Conservation (phyloP, 1,140 invertebrate species). For the Gryon sp. region DNA sequence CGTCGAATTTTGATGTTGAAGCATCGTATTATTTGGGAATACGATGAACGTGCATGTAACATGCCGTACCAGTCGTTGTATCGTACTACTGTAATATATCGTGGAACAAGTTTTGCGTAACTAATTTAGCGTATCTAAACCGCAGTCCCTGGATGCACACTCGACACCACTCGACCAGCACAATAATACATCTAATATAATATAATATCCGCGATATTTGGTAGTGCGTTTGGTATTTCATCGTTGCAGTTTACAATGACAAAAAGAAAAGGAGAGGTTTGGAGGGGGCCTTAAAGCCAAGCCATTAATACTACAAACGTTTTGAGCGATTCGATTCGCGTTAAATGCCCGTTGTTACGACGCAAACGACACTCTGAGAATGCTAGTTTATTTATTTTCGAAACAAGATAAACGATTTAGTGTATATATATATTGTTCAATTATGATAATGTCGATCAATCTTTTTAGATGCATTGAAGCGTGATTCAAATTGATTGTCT, state of each 20-base stretch:
- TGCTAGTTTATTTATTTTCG: constrained; percentile 15
- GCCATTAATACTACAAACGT: constrained; percentile 51
- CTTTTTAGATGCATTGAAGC: too few species aligned
- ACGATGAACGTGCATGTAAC: constrained; percentile 17
- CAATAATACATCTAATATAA: constrained; percentile 55
- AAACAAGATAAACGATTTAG: constrained; percentile 12
- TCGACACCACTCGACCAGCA: constrained; percentile 60
- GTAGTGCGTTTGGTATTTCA: constrained; percentile 41
- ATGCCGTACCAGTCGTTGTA: constrained; percentile 56
- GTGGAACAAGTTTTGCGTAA: constrained; percentile 47
- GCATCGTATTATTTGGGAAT: not conserved
- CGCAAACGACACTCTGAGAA: constrained; percentile 8
- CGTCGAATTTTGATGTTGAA: constrained; percentile 3
- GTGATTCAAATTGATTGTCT: too few species aligned
- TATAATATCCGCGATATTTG: constrained; percentile 60
- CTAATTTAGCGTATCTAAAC: constrained; percentile 55
- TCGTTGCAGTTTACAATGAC: constrained; percentile 33
- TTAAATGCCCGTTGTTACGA: constrained; percentile 52
- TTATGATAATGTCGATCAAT: constrained; percentile 21
- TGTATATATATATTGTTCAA: not conserved
- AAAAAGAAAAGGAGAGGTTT: too few species aligned
- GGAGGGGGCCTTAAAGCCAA: constrained; percentile 19
- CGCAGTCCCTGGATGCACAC: constrained; percentile 31
- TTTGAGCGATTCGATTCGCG: constrained; percentile 57
- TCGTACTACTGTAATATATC: constrained; percentile 55